These are phyloP conservation scores for Sebastes hubbsi DNA, from an alignment of 2,797 vertebrate genomes.

Conservation along the genomic window DNA sequence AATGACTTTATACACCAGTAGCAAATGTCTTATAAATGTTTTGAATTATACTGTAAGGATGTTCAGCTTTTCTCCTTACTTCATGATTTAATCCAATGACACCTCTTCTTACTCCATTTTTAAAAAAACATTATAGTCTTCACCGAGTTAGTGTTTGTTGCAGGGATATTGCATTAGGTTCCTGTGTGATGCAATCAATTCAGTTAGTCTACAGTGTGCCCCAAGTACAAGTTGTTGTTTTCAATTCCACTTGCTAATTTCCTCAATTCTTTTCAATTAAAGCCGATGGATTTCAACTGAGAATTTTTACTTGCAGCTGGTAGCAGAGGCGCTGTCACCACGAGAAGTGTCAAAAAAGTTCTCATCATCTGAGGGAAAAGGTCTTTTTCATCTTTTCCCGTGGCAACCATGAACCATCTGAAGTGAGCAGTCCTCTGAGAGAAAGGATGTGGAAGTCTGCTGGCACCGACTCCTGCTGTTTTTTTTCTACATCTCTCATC, in stretches of 20 bases:
- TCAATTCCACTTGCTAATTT: neutral
- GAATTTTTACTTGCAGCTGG: neutral
- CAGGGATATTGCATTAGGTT: slow-evolving; percentile 23
- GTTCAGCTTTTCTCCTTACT: neutral
- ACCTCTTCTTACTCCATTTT: neutral
- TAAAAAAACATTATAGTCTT: neutral
- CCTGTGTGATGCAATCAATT: neutral
- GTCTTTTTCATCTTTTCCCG: slow-evolving; percentile 34
- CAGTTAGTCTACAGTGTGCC: neutral
- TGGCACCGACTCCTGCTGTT: neutral
- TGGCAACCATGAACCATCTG: slow-evolving; percentile 34
- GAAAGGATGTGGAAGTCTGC: slow-evolving; percentile 20
- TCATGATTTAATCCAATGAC: neutral
- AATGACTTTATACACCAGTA: too few species aligned
- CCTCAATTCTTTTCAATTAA: neutral
- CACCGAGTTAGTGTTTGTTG: slow-evolving; percentile 4
- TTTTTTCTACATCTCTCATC: slow-evolving; percentile 2
- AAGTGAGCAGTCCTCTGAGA: slow-evolving; percentile 25
- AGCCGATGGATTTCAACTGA: neutral
- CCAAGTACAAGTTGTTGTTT: neutral
- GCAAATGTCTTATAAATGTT: too few species aligned
- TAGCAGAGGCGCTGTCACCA: neutral
- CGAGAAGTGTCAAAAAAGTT: slow-evolving; percentile 4
- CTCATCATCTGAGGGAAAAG: slow-evolving; percentile 18
- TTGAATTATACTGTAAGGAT: too few species aligned